Percentiles rank a stretch among this genome's conserved stretches.
Conservation (phyloP, 2,888 invertebrate species). For the Loripinus fragilis region DNA sequence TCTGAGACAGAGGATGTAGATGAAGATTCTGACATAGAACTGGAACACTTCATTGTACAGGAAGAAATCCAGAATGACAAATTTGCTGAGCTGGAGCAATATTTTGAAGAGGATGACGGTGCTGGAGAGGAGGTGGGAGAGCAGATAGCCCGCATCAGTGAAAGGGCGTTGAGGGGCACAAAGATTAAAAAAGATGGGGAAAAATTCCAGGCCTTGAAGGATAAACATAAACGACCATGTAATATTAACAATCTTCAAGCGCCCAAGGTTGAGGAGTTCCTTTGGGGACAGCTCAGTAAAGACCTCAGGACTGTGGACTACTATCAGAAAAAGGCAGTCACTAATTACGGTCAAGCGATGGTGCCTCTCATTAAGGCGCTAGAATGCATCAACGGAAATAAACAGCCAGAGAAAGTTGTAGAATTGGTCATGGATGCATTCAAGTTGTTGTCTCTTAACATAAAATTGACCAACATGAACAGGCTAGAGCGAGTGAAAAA, state of each 20-base stretch:
- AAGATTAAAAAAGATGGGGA: neutral
- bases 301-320: slow-evolving; percentile 15
- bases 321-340: neutral
- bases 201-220: slow-evolving; percentile 4
- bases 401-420: neutral
- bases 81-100: neutral
- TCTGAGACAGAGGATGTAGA: neutral
- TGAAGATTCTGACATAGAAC: neutral
- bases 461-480: slow-evolving; percentile 13
- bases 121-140: neutral
- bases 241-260: slow-evolving; percentile 16
- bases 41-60: neutral
- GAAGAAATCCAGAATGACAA: neutral
- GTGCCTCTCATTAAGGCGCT: slow-evolving; percentile 2
- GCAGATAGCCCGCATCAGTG: neutral
- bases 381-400: neutral
- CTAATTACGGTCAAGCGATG: neutral
- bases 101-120: neutral
- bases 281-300: slow-evolving; percentile 7
- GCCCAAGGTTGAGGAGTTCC: slow-evolving; percentile 15
- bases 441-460: slow-evolving; percentile 26
- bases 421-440: slow-evolving; percentile 19
- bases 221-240: slow-evolving; percentile 3
- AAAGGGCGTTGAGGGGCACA: neutral
- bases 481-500: slow-evolving; percentile 23